Evolutionary conservation across 2,113 vertebrate genomes (phyloP), one percentile per base, ranked within the genome.

Genomic region (Syrrhaptes paradoxus): DNA sequence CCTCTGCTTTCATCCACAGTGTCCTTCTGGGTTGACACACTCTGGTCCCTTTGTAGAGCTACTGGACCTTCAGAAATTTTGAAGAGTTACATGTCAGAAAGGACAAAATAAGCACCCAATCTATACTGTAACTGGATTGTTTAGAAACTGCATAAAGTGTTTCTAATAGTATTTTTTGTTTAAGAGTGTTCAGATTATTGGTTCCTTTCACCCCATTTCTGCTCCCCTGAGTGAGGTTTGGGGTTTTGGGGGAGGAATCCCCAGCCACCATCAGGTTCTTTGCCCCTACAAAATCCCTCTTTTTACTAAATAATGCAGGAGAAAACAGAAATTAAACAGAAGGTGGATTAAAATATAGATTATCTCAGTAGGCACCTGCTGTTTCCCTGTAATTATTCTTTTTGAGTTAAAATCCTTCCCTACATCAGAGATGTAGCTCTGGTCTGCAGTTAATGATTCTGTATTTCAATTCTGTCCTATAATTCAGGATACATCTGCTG

Each of bases 111-210:
- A 90, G 48, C 3, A 78, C 28, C 26, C 20, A 19, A 12, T 51
- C 54, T 17, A 21, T 28, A 48, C 10, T 0, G 0, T n/a, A 74
- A 75, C 16, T 1, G 5, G 57, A 72, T 67, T 71, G 41, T 79
- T 26, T 25, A 58, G 16, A 66, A 87, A 66, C 31, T 24, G 24
- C 46, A 41, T 29, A 3, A 74, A 85, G 12, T 62, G 25, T 45
- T 75, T 82, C 41, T 70, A 70, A 49, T 7, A 34, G 16, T 46
- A 38, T 28, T 70, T 36, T 55, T 28, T 48, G 41, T 9, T 14
- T 11, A 3, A 17, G 4, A 48, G 16, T 28, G 18, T 58, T 85
- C 21, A 41, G 41, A 62, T 49, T 74, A 74, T 5, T 41, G n/a
- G 41, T 71, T 81, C 29, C 26, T 85, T 65, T 15, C 11, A 45